phyloP scores from a whole-genome alignment of 2,888 invertebrate genomes.

The Cephonodes hylas region DNA sequence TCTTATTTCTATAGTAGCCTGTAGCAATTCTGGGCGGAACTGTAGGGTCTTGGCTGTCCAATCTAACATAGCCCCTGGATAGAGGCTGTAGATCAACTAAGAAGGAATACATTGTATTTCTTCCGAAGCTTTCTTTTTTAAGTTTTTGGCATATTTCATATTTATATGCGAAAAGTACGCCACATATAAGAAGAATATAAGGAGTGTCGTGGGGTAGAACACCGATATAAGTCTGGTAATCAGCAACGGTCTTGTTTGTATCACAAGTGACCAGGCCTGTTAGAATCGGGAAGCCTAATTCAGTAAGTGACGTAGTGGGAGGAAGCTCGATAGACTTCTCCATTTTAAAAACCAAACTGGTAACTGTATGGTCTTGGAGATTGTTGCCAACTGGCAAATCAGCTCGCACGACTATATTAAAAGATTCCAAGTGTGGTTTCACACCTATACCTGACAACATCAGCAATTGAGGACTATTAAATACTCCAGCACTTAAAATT shows the following conservation, averaged over 20 bases:
- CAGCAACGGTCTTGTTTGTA: slow-evolving; percentile 17
- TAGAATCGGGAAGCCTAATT: slow-evolving; percentile 23
- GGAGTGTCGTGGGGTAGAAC: slow-evolving; percentile 28
- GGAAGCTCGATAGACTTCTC: slow-evolving; percentile 9
- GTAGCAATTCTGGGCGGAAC: slow-evolving; percentile 29
- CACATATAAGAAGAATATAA: slow-evolving; percentile 21
- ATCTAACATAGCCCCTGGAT: slow-evolving; percentile 52
- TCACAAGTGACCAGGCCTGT: slow-evolving; percentile 24
- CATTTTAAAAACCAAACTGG: slow-evolving; percentile 15
- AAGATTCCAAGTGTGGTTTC: slow-evolving; percentile 18
- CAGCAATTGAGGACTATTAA: slow-evolving; percentile 23
- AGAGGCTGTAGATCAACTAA: slow-evolving; percentile 31
- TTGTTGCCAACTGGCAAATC: slow-evolving; percentile 27
- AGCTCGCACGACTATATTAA: slow-evolving; percentile 17
- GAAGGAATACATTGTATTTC: slow-evolving; percentile 23
- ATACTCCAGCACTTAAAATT: slow-evolving; percentile 15
- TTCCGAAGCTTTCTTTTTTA: slow-evolving; percentile 37
- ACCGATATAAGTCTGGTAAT: slow-evolving; percentile 21
- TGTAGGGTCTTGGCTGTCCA: slow-evolving; percentile 27
- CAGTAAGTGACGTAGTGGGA: slow-evolving; percentile 14
- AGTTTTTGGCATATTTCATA: slow-evolving; percentile 43
- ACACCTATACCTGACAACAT: slow-evolving; percentile 26
- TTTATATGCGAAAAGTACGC: slow-evolving; percentile 16
- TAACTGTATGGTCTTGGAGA: slow-evolving; percentile 12
- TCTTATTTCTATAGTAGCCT: slow-evolving; percentile 12